A percentile compares a stretch with the other conserved stretches of the same genome.
These are phyloP conservation scores for Zalophus californianus DNA, from an alignment of 2,797 vertebrate species.

Conservation along the genomic window DNA sequence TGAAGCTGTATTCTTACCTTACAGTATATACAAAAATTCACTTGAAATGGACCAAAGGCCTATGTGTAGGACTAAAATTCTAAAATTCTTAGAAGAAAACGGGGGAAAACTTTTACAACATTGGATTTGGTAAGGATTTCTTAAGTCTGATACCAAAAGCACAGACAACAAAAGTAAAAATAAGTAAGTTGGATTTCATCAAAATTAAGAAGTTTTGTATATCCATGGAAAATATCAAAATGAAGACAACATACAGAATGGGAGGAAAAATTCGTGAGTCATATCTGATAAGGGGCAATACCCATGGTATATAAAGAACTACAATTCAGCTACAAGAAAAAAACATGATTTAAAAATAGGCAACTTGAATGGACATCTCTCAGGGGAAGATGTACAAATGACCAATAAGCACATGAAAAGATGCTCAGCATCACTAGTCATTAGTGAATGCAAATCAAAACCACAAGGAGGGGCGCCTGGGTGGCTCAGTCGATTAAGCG, in stretches of 20 bases:
- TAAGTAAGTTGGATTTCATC: not conserved
- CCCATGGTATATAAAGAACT: not conserved
- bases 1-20: not conserved
- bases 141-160: not conserved
- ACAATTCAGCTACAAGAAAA: not conserved
- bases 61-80: not conserved
- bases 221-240: not conserved
- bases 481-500: too few relatives aligned
- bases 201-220: slow-evolving; percentile 32
- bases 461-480: not conserved
- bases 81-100: not conserved
- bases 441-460: slow-evolving; percentile 38
- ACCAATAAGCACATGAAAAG: not conserved
- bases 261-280: not conserved
- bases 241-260: not conserved
- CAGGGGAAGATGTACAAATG: not conserved
- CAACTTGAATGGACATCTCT: not conserved
- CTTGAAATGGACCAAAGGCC: not conserved
- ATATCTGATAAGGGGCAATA: not conserved
- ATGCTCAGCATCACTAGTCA: not conserved
- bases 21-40: not conserved
- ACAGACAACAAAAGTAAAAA: not conserved
- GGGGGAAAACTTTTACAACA: not conserved
- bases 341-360: not conserved
- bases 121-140: not conserved